phyloP scores from a whole-genome alignment of 2,797 vertebrate genomes.

The Halcyon chelicuti region DNA sequence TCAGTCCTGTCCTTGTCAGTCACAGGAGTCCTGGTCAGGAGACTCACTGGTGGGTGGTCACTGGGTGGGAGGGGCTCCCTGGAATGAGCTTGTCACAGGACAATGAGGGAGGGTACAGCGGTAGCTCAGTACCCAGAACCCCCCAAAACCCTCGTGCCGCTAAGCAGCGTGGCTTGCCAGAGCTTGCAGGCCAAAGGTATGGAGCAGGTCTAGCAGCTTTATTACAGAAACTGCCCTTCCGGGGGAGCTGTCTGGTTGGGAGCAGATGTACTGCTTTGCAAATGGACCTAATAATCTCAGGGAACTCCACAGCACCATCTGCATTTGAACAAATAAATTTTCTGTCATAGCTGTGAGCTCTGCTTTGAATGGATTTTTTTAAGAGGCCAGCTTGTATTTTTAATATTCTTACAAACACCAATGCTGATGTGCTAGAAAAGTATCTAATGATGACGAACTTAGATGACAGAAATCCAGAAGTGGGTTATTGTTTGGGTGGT shows the following conservation, averaged over 20 bases:
- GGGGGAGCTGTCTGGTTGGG: neutral
- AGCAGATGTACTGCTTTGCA: neutral
- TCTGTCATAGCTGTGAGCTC: neutral
- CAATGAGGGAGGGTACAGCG: neutral
- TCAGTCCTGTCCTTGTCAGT: neutral
- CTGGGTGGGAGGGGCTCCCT: neutral
- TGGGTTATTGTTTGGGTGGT: no score
- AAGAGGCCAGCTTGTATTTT: neutral
- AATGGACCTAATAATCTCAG: neutral
- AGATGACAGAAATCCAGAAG: neutral
- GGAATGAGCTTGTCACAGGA: neutral
- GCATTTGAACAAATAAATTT: neutral
- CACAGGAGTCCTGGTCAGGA: neutral
- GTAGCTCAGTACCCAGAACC: neutral
- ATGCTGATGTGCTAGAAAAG: neutral
- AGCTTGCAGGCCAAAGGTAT: neutral
- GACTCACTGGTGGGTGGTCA: no score
- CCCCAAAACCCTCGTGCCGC: neutral
- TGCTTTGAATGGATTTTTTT: neutral
- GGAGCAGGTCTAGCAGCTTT: neutral
- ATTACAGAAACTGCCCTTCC: neutral
- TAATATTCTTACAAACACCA: neutral
- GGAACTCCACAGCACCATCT: neutral
- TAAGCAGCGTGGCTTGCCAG: neutral
- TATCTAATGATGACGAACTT: neutral